These are phyloP conservation scores for Trematomus bernacchii DNA, from an alignment of 2,797 vertebrate genomes.

Conservation along the genomic window DNA sequence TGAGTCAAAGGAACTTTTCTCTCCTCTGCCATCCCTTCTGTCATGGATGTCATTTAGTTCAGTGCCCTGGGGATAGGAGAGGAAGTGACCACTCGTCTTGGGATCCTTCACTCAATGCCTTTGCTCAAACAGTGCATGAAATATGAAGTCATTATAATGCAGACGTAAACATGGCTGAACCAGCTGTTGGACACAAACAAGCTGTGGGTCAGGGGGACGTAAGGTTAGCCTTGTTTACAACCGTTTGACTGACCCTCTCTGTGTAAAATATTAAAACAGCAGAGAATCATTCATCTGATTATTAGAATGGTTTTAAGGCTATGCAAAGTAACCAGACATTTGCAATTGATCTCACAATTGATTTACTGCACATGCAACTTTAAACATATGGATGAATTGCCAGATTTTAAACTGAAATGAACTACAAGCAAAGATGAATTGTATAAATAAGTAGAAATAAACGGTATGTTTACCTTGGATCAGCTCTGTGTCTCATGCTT, in stretches of 20 bases:
- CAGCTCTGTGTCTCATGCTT: conserved; percentile 81
- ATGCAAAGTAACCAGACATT: too few species aligned
- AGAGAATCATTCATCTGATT: not conserved
- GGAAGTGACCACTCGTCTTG: conserved; percentile 30
- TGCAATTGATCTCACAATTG: too few species aligned
- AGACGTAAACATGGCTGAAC: conserved; percentile 35
- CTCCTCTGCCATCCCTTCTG: conserved; percentile 14
- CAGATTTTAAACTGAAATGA: not conserved
- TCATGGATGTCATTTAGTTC: conserved; percentile 46
- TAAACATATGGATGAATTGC: too few species aligned
- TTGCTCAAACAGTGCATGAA: conserved; percentile 28
- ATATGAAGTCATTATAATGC: conserved; percentile 12
- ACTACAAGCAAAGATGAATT: too few species aligned
- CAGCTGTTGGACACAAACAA: conserved; percentile 20
- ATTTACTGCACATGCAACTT: too few species aligned
- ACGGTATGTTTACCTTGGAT: conserved; percentile 83
- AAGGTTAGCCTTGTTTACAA: conserved; percentile 18
- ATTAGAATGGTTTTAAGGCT: not conserved
- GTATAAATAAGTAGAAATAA: not conserved
- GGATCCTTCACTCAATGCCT: conserved; percentile 25
- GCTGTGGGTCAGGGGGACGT: conserved; percentile 30
- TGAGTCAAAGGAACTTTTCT: conserved; percentile 45
- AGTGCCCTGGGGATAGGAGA: conserved; percentile 19
- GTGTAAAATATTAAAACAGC: not conserved
- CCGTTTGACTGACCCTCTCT: not conserved